Evolutionary conservation across 2,113 vertebrate species (phyloP).

Genomic region (Clupea harengus): DNA sequence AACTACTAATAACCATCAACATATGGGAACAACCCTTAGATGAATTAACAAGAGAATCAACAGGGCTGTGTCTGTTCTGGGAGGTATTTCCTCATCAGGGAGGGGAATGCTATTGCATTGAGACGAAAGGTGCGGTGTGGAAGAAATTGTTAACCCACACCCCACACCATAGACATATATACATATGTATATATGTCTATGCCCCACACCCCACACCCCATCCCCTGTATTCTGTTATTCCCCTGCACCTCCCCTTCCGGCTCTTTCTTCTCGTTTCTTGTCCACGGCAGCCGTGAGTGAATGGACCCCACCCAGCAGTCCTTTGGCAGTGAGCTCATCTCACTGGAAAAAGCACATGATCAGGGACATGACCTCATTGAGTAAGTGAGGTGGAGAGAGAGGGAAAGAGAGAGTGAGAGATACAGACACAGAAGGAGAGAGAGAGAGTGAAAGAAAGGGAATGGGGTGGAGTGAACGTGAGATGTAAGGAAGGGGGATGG

Average conservation of each 20-base stretch:
- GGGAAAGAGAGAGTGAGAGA: not conserved
- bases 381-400: not conserved
- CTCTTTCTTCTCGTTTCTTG: not conserved
- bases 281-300: constrained; percentile 23
- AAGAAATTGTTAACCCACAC: not conserved
- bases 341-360: constrained; percentile 25
- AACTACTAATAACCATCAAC: not conserved
- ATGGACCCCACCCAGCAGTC: constrained; percentile 53
- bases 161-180: too few relatives aligned
- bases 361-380: constrained; percentile 53
- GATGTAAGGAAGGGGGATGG: not conserved
- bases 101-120: not conserved
- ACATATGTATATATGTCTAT: too few relatives aligned
- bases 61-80: not conserved
- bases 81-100: constrained; percentile 6
- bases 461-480: not conserved
- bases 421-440: not conserved
- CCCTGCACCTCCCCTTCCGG: not conserved
- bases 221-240: not conserved
- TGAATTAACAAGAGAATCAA: not conserved
- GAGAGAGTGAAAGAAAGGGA: not conserved
- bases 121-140: constrained; percentile 15
- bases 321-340: constrained; percentile 60
- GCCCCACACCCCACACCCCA: not conserved
- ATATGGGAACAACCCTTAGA: not conserved